Base-by-base conservation (phyloP, 2,888 invertebrate genomes). In the Trichopria drosophilae region DNA sequence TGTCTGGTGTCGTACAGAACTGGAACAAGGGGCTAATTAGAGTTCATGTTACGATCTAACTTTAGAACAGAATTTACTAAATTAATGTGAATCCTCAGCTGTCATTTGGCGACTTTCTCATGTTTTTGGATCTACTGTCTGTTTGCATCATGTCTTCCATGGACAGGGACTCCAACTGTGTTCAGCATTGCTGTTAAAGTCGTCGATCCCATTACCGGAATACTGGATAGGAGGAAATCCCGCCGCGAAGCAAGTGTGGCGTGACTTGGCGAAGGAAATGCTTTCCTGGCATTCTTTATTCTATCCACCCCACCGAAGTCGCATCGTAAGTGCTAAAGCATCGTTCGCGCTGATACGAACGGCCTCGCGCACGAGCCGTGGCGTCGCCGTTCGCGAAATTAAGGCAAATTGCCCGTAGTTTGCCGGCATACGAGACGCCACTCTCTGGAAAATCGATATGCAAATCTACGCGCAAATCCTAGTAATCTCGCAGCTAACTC, bases 391-490 rank as follows among this genome's bases (percentile, higher is more conserved):
- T 46, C 51, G 50, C 62, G 58, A 70, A 72, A 72, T 72, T 68
- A 71, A 69, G 67, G 68, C 65, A 70, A 70, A 72, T 71, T 68
- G 67, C 63, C 60, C 59, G 62, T 58, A 62, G 57, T 58, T 69
- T 61, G 62, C 61, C 57, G 60, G 54, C 63, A 61, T 59, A 62
- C 67, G 63, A 63, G 46, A 40, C 57, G 62, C 55, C 59, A 46
- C 57, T 57, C 48, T 56, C 52, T 44, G 55, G 62, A 64, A 68
- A 72, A 74, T 74, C 73, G 73, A 74, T 74, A 73, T 73, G 73
- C 65, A 72, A 73, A 73, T 73, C 68, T 67, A 66, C 65, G 67
- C 67, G 69, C 68, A 72, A 73, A 73, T 73, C 69, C 73, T 67
- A 71, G 73, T 73, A 73, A 73, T 73, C 70, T 71, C 59, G 54